These are phyloP conservation scores for Cheumatopsyche charites DNA, from an alignment of 1,140 invertebrate genomes.

Conservation along the genomic window DNA sequence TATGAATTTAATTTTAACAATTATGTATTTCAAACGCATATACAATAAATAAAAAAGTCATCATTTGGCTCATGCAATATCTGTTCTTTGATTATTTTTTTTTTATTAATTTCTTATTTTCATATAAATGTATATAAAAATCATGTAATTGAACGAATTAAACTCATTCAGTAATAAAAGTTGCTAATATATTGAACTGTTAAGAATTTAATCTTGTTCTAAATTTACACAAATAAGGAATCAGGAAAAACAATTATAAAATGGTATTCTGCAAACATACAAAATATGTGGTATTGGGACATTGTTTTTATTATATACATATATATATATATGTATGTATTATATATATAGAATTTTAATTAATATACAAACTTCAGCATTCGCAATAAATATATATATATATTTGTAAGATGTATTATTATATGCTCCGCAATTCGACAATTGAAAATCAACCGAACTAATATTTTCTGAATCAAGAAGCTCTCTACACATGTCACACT, in stretches of 20 bases:
- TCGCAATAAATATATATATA: constrained; percentile 19
- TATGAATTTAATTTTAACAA: constrained; percentile 32
- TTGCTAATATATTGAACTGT: too few relatives aligned
- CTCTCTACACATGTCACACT: constrained; percentile 1
- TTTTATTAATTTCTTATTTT: too few relatives aligned
- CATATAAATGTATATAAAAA: too few relatives aligned
- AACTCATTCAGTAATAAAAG: too few relatives aligned
- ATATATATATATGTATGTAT: constrained; percentile 32
- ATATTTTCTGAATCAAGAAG: constrained; percentile 14
- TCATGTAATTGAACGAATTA: too few relatives aligned
- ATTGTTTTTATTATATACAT: constrained; percentile 40
- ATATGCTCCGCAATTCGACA: constrained; percentile 42
- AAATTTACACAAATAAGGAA: too few relatives aligned
- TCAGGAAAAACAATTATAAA: too few relatives aligned
- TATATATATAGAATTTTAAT: constrained; percentile 42
- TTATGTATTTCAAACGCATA: constrained; percentile 31
- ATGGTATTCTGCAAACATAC: neutral
- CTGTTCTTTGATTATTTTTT: neutral
- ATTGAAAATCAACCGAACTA: constrained; percentile 34
- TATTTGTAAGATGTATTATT: too few relatives aligned
- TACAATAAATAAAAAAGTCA: constrained; percentile 29
- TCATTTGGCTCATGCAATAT: constrained; percentile 11
- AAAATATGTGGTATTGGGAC: constrained; percentile 43
- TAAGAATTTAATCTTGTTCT: too few relatives aligned
- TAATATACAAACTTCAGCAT: constrained; percentile 38